Evolutionary conservation across 2,888 invertebrate genomes (phyloP), one percentile per base, ranked within the genome.

Genomic region (Sinohyriopsis cumingii): DNA sequence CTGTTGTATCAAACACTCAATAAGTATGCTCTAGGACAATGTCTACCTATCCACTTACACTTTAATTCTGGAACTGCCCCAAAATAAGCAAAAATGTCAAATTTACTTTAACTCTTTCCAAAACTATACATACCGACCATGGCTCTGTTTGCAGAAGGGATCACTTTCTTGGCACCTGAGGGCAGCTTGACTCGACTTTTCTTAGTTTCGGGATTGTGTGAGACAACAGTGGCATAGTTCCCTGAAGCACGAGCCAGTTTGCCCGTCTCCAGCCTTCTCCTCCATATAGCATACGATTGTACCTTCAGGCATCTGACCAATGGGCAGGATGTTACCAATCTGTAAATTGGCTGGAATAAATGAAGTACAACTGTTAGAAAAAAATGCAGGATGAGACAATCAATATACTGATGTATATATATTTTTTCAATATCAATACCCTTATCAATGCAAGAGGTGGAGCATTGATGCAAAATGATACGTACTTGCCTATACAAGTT

Each of bases 201-300:
- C 91, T 95, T 97, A 68, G 98, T 95, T 89, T 99, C 99, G 60
- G 95, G 95, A 90, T 99, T 99, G 92, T 99, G 99, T 65, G 99
- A 97, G 88, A 99, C 97, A 61, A 99, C 97, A 55, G 98, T 99
- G 65, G 99, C 99, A 89, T 99, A 99, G 92, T 99, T 98, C 77
- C 90, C 99, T 83, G 99, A 99, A 57, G 98, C 96, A 87, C 98
- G 94, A 55, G 99, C 99, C 84, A 99, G 93, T 89, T 98, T 95
- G 87, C 99, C 99, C 93, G 91, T 99, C 99, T 78, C 99, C 99
- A 88, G 97, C 96, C 91, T 99, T 99, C 91, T 99, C 99, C 91
- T 99, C 99, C 88, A 99, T 91, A 91, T 99, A 99, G 92, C 99
- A 99, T 60, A 99, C 95, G 90, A 99, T 97, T 70, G 99, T 99